Evolutionary conservation across 2,113 vertebrate species (phyloP), one percentile per base, ranked within the genome.

Genomic region (Poeciliopsis turrubarensis): DNA sequence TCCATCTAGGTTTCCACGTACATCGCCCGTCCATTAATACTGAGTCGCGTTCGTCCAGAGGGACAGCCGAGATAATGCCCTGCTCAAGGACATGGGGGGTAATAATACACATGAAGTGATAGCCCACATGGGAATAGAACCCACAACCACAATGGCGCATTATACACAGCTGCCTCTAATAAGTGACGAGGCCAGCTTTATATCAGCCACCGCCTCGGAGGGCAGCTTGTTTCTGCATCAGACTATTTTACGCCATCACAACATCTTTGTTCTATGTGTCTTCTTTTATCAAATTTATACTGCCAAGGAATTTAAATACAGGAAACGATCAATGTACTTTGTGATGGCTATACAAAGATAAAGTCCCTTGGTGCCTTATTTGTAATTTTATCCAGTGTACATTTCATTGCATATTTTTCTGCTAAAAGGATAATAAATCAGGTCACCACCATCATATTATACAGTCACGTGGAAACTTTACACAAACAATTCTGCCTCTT

Each of bases 21-120:
- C 85, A 86, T 89, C 67, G 61, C 39, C 78, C 68, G 25, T 83
- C 90, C 90, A 87, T 92, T 91, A 91, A 88, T 80, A 80, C 76
- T n/a, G 69, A 62, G 77, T 82, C 73, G 61, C 73, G 76, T 79
- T 86, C 69, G 65, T 88, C 90, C 79, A 51, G 62, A 68, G 90
- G 83, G 86, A 87, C 69, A 11, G 83, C 78, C 26, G 69, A 72
- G 83, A 87, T 86, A 90, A 90, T 90, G 91, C 81, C 80, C 88
- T 87, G 84, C 90, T 91, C 90, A 92, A 93, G 91, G 92, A 90
- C 89, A 89, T 86, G 19, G 75, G 86, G 80, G 84, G 82, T 87
- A 86, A 86, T 71, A 81, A 86, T 71, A 79, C 78, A 77, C 75
- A 84, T 84, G 80, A 88, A 87, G 75, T 34, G 83, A 91, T 87